Base-by-base conservation (phyloP, 2,797 vertebrate genomes). In the Hylomyscus alleni region DNA sequence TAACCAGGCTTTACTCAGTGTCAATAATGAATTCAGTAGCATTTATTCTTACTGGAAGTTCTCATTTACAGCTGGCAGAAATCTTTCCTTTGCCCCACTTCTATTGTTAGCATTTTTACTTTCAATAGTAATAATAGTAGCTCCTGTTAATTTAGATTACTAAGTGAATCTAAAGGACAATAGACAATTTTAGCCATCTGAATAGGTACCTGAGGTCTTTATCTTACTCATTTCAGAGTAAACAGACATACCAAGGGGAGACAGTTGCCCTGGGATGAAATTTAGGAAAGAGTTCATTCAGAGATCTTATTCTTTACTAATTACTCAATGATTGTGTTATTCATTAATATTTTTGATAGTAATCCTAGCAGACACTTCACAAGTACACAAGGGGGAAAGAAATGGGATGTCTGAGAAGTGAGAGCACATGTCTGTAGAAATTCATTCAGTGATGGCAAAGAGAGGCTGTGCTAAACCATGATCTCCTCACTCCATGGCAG, bases 1-100 rank as follows among this genome's bases (percentile, higher is more conserved):
- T 37, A 78, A 56, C 72, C 1, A 91, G 86, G 52, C 69, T 96
- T 96, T 94, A 69, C 92, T 97, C 90, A 93, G 91, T 98, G 97
- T 87, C 95, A 97, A 93, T 0, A 10, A 86, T 87, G 91, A 96
- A 95, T 92, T 97, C 58, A 95, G 54, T 72, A 93, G 7, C 91
- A 69, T 4, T 5, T n/a, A 62, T 47, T 97, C 96, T 97, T 56
- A 96, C 10, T 77, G 11, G 72, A 87, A 84, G 37, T n/a, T 76
- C 73, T 80, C 60, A 91, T 47, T 86, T 91, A 89, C 69, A 77
- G 93, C 40, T 95, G 93, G 87, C n/a, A 95, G 13, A 56, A 93
- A 29, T 52, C 67, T 65, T 2, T 17, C 76, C 40, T 19, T n/a
- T 81, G 2, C 40, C 34, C 34, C 37, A 56, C 31, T 44, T 65